phyloP scores from a whole-genome alignment of 1,140 invertebrate species.

The Wiebesia pumilae region DNA sequence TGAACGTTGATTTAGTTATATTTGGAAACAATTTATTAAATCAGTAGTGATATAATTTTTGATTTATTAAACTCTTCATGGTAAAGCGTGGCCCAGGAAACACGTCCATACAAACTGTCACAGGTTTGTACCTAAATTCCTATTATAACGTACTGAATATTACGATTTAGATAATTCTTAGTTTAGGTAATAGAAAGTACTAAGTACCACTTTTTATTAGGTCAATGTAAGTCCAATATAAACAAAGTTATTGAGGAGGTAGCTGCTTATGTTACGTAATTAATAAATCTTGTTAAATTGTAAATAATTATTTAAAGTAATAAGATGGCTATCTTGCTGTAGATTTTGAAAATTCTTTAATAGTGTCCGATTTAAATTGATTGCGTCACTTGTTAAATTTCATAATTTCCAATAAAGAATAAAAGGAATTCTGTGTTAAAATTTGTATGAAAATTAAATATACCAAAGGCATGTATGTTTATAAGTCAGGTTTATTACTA shows the following conservation, averaged over 20 bases:
- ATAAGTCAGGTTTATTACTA: too few relatives aligned
- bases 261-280: background rate
- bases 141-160: background rate
- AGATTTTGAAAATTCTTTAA: too few relatives aligned
- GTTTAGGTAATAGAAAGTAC: background rate
- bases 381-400: too few relatives aligned
- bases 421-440: too few relatives aligned
- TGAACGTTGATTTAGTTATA: background rate
- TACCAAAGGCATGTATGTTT: too few relatives aligned
- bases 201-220: background rate
- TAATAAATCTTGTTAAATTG: too few relatives aligned
- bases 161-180: background rate
- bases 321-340: too few relatives aligned
- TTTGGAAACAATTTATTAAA: background rate
- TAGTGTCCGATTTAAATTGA: too few relatives aligned
- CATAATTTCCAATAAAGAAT: too few relatives aligned
- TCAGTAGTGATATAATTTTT: background rate
- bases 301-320: too few relatives aligned
- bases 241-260: background rate
- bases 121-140: constrained; percentile 3
- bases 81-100: background rate
- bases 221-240: background rate
- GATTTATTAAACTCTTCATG: constrained; percentile 9
- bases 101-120: constrained; percentile 4
- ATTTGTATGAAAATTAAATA: too few relatives aligned